These are phyloP conservation scores for Psittacula echo DNA, from an alignment of 2,797 vertebrate species.

Conservation along the genomic window DNA sequence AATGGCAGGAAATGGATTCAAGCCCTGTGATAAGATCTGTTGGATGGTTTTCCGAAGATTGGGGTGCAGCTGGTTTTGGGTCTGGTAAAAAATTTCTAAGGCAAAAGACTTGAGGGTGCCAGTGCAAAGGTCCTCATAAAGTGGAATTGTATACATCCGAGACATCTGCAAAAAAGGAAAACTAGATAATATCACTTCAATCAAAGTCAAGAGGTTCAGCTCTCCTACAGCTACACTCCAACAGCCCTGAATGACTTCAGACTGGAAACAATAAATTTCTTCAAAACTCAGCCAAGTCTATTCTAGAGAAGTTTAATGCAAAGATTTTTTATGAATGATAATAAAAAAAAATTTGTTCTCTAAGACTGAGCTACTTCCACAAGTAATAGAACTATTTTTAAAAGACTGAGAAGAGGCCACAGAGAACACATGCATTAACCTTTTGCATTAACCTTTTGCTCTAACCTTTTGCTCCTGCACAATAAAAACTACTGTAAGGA, in stretches of 20 bases:
- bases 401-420: background rate
- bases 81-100: conserved; percentile 94
- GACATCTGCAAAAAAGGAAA: conserved; percentile 84
- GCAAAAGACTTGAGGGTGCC: conserved; percentile 93
- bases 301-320: background rate
- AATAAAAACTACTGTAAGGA: background rate
- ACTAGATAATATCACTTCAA: background rate
- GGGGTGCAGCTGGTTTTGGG: conserved; percentile 91
- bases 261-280: background rate
- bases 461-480: conserved; percentile 17
- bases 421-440: background rate
- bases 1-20: conserved; percentile 70
- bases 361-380: background rate
- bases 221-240: background rate
- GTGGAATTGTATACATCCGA: conserved; percentile 96
- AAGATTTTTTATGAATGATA: background rate
- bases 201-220: background rate
- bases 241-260: background rate
- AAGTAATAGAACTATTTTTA: conserved; percentile 1
- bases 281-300: background rate
- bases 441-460: conserved; percentile 30
- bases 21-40: conserved; percentile 91
- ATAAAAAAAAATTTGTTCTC: background rate
- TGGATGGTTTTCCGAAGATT: conserved; percentile 92
- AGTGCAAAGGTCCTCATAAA: conserved; percentile 94